Evolutionary conservation across 1,140 invertebrate species (phyloP).

Genomic region (Drosophila kurseongensis): DNA sequence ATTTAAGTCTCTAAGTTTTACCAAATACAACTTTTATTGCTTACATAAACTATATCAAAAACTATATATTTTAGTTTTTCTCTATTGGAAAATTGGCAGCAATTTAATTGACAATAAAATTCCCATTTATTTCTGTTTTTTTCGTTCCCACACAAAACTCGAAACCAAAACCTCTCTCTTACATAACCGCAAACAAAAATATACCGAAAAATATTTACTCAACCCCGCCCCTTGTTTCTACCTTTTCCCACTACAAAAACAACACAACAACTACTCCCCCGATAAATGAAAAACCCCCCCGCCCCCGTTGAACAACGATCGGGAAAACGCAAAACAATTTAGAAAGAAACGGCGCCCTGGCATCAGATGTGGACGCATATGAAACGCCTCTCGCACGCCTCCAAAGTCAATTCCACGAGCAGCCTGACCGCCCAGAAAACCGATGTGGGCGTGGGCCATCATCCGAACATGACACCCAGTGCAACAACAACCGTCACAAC

Average conservation of each 20-base stretch:
- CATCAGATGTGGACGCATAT: slow-evolving; percentile 84
- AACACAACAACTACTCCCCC: slow-evolving; percentile 17
- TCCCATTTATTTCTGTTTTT: slow-evolving; percentile 76
- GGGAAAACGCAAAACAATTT: slow-evolving; percentile 46
- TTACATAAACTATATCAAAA: slow-evolving; percentile 2
- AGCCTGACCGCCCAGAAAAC: slow-evolving; percentile 81
- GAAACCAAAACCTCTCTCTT: slow-evolving; percentile 23
- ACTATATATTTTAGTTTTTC: slow-evolving; percentile 52
- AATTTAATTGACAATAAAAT: slow-evolving; percentile 60
- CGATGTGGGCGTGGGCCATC: slow-evolving; percentile 71
- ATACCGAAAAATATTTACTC: slow-evolving; percentile 36
- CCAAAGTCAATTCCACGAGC: slow-evolving; percentile 82
- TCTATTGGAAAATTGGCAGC: slow-evolving; percentile 59
- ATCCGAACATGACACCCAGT: slow-evolving; percentile 51
- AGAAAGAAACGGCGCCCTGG: slow-evolving; percentile 80
- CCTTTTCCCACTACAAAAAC: slow-evolving; percentile 16
- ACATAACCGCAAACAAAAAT: slow-evolving; percentile 38
- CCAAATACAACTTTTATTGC: slow-evolving; percentile 5
- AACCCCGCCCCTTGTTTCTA: slow-evolving; percentile 31
- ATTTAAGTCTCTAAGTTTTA: slow-evolving; percentile 8
- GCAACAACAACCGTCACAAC: slow-evolving; percentile 23
- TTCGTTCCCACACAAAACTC: slow-evolving; percentile 55
- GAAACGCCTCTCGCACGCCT: slow-evolving; percentile 83
- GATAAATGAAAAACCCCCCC: slow-evolving; percentile 16
- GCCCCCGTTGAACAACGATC: slow-evolving; percentile 8